Percentiles rank a stretch among this genome's conserved stretches.
These are phyloP conservation scores for Ptychodera flava DNA, from an alignment of 35 echinoderm and acorn worm species.

Conservation along the genomic window DNA sequence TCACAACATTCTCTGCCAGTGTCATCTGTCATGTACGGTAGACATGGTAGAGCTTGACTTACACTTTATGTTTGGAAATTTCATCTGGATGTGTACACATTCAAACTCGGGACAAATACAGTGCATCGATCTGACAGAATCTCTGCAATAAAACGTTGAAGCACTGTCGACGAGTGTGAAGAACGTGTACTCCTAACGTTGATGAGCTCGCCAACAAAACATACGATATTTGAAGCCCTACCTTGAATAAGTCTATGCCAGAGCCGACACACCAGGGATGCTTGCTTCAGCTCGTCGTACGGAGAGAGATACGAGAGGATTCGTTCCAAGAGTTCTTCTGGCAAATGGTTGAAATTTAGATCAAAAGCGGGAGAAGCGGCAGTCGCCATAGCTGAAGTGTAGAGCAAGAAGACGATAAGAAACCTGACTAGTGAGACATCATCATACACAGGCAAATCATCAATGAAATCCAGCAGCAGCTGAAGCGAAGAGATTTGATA, in stretches of 20 bases:
- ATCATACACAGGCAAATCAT: not conserved
- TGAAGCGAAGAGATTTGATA: not conserved
- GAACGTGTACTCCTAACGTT: too few species aligned
- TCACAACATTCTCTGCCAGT: too few species aligned
- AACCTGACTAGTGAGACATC: not conserved
- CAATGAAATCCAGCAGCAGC: not conserved
- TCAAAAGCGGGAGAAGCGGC: not conserved
- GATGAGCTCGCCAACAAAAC: too few species aligned
- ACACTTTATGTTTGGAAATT: too few species aligned
- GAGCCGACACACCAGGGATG: conserved; percentile 39
- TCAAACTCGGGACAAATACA: too few species aligned
- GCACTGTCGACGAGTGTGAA: too few species aligned
- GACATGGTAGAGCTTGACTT: too few species aligned
- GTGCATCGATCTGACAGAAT: too few species aligned
- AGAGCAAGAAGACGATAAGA: not conserved
- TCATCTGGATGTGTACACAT: too few species aligned
- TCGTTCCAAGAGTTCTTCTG: conserved; percentile 59
- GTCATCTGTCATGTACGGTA: too few species aligned
- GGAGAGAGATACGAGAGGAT: conserved; percentile 60
- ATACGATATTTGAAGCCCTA: too few species aligned
- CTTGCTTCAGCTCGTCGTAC: conserved; percentile 37
- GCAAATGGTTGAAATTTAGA: conserved; percentile 33
- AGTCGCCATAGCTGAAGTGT: not conserved
- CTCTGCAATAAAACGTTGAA: too few species aligned
- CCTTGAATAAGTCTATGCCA: conserved; percentile 60